Base-by-base conservation (phyloP, 2,888 invertebrate genomes). In the Punctoribates punctum region DNA sequence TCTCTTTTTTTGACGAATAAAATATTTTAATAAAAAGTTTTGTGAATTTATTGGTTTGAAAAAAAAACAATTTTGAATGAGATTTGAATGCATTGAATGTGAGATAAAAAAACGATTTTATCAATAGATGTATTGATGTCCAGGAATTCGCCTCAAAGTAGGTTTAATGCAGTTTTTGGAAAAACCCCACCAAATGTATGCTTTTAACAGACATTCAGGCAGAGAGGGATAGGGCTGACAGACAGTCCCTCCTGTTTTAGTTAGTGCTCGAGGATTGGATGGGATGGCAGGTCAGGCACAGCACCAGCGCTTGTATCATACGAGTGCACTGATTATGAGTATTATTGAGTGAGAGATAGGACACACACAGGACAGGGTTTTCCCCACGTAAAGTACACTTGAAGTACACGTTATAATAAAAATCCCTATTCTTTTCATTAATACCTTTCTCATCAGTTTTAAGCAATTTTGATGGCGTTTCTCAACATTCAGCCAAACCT, bases 351-450 rank as follows among this genome's bases (percentile, higher is more conserved):
- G n/a, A n/a, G n/a, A n/a, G n/a, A n/a, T n/a, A n/a, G n/a, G n/a
- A n/a, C n/a, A n/a, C n/a, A n/a, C n/a, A n/a, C n/a, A n/a, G n/a
- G 9, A 4, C n/a, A 11, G 57, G 57, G 57, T 57, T 57, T 57
- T 57, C 25, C 57, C 57, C 57, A 57, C 25, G 57, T 57, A 57
- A 57, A 57, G 23, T n/a, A 54, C 54, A 54, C 17, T n/a, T 13
- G 23, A 57, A 11, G n/a, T 48, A 17, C 17, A 48, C n/a, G 15
- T 6, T 5, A 4, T 48, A 4, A 15, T n/a, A 48, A 15, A 48
- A 48, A 48, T 48, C 3, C 48, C 48, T 6, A 48, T 48, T n/a
- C 6, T n/a, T n/a, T n/a, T n/a, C n/a, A 48, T 48, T 48, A 48
- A 5, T 48, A 15, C 48, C 48, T 48, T 48, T 48, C 8, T n/a